Conservation (phyloP, 2,113 vertebrate species). For the Phoenicopterus ruber region DNA sequence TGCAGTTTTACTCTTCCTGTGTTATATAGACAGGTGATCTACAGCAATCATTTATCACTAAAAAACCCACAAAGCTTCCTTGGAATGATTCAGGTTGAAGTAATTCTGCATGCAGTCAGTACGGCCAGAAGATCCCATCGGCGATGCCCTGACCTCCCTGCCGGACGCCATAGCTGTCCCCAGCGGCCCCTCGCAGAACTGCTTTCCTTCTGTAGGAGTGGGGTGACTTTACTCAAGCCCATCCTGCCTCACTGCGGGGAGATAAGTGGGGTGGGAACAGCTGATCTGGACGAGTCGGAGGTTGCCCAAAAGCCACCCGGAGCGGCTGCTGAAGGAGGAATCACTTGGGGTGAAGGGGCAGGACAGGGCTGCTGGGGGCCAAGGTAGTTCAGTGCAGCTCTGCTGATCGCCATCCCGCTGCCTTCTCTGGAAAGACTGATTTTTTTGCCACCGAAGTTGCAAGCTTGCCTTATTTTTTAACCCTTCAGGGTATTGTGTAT, state of each 20-base stretch:
- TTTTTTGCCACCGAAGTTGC: background rate
- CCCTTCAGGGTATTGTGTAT: background rate
- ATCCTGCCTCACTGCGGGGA: background rate
- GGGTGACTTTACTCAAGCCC: background rate
- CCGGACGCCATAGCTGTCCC: background rate
- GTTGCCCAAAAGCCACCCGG: background rate
- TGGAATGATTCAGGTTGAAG: background rate
- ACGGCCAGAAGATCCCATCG: background rate
- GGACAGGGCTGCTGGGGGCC: background rate
- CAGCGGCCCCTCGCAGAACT: background rate
- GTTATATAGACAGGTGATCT: background rate
- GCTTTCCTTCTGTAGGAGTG: background rate
- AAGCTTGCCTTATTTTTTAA: background rate
- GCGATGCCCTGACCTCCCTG: accelerated
- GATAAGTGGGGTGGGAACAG: background rate
- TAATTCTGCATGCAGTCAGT: background rate
- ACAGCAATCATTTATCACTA: background rate
- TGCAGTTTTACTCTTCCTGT: background rate
- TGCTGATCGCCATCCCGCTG: background rate
- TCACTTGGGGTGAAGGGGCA: background rate
- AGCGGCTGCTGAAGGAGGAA: background rate
- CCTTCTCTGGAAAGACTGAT: background rate
- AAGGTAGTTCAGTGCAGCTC: background rate
- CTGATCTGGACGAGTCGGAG: background rate
- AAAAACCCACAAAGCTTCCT: background rate